These are phyloP conservation scores for Nothobranchius furzeri DNA, from an alignment of 2,113 vertebrate species.

Conservation along the genomic window DNA sequence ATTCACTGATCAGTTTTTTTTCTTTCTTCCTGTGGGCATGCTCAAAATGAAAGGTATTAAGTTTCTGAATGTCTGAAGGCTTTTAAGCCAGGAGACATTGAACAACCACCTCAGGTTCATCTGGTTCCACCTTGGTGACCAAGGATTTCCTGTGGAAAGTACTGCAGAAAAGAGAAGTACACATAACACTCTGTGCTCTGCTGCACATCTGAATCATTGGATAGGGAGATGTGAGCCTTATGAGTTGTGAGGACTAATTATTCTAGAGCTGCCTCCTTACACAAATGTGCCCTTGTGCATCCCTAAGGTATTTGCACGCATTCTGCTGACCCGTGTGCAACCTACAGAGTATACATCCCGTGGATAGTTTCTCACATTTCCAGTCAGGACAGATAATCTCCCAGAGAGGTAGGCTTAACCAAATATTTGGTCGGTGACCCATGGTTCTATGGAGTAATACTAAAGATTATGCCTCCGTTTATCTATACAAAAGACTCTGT, in stretches of 20 bases:
- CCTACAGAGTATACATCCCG: slow-evolving; percentile 15
- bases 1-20: background rate
- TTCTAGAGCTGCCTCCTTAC: slow-evolving; percentile 13
- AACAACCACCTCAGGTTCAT: slow-evolving; percentile 25
- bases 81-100: background rate
- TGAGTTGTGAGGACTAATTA: slow-evolving; percentile 12
- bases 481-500: slow-evolving; percentile 5
- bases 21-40: no score
- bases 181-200: slow-evolving; percentile 30
- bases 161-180: slow-evolving; percentile 55
- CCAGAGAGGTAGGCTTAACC: slow-evolving; percentile 34
- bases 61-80: slow-evolving; percentile 9
- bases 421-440: slow-evolving; percentile 60
- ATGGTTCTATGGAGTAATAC: slow-evolving; percentile 41
- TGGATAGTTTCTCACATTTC: slow-evolving; percentile 38
- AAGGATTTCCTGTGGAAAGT: slow-evolving; percentile 72
- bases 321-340: slow-evolving; percentile 11
- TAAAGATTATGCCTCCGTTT: slow-evolving; percentile 35
- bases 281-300: slow-evolving; percentile 12
- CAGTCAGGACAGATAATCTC: slow-evolving; percentile 59
- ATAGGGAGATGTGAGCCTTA: slow-evolving; percentile 25
- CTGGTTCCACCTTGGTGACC: slow-evolving; percentile 37
- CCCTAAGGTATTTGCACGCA: background rate
- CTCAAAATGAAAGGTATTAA: no score
- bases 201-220: slow-evolving; percentile 19